Evolutionary conservation across 2,888 invertebrate genomes (phyloP).

Genomic region (Drosophila borealis): DNA sequence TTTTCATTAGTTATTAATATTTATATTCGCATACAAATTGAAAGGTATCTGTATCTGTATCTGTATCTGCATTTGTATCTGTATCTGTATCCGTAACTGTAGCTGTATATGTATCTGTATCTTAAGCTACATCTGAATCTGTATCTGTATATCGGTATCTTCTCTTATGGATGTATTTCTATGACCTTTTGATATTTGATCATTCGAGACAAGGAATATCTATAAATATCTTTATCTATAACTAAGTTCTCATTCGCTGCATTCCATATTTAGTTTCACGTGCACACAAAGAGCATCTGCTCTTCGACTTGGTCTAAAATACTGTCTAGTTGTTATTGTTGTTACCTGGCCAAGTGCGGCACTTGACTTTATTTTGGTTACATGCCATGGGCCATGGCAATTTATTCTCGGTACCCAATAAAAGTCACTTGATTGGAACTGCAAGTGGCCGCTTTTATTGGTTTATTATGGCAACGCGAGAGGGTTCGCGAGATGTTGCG

Average conservation of each 20-base stretch:
- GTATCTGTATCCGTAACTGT: too few species aligned
- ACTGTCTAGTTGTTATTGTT: slow-evolving; percentile 34
- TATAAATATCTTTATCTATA: too few species aligned
- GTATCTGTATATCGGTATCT: neutral
- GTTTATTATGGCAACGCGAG: slow-evolving; percentile 70
- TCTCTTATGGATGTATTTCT: too few species aligned
- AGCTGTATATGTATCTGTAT: neutral
- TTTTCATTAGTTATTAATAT: too few species aligned
- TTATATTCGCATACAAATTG: too few species aligned
- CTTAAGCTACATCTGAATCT: neutral
- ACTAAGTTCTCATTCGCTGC: too few species aligned
- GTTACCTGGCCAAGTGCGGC: slow-evolving; percentile 63
- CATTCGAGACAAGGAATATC: too few species aligned
- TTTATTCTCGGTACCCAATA: slow-evolving; percentile 69
- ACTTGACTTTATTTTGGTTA: slow-evolving; percentile 74
- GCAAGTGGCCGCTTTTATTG: slow-evolving; percentile 74
- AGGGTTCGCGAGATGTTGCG: slow-evolving; percentile 50
- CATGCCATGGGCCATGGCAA: slow-evolving; percentile 72
- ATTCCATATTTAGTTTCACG: neutral
- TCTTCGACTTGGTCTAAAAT: neutral
- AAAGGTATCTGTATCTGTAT: too few species aligned
- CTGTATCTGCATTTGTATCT: neutral
- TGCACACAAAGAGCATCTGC: slow-evolving; percentile 8
- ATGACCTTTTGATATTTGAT: too few species aligned
- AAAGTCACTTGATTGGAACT: slow-evolving; percentile 78